These are phyloP conservation scores for Andrena hattorfiana DNA, from an alignment of 2,888 invertebrate genomes.

Conservation along the genomic window DNA sequence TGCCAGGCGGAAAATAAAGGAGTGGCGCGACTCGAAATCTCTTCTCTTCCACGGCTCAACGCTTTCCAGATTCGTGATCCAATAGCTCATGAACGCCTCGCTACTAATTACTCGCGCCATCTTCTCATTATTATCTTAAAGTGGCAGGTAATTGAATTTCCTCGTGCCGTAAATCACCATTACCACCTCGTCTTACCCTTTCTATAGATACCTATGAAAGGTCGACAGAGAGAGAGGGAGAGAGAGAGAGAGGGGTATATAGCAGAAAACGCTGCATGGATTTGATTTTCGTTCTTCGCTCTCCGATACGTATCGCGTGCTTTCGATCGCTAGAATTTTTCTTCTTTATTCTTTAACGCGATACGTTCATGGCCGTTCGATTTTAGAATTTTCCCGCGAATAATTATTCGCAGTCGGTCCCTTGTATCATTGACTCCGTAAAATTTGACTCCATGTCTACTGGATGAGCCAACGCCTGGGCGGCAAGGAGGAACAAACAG, in stretches of 20 bases:
- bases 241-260: too few species aligned
- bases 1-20: slow-evolving; percentile 35
- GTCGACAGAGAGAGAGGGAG: neutral
- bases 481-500: neutral
- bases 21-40: slow-evolving; percentile 48
- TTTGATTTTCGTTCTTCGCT: slow-evolving; percentile 18
- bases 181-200: neutral
- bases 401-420: neutral
- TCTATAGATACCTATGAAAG: neutral
- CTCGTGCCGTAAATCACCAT: neutral
- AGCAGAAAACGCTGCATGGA: neutral
- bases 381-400: neutral
- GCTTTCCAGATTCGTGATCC: slow-evolving; percentile 55
- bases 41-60: slow-evolving; percentile 38
- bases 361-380: neutral
- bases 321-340: neutral
- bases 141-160: slow-evolving; percentile 60
- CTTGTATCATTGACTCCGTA: neutral
- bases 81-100: slow-evolving; percentile 47
- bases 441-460: neutral
- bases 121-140: slow-evolving; percentile 62
- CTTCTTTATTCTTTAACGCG: neutral
- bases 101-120: slow-evolving; percentile 65
- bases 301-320: neutral
- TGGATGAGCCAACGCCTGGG: neutral